These are phyloP conservation scores for Steatornis caripensis DNA, from an alignment of 2,113 vertebrate species.

Conservation along the genomic window DNA sequence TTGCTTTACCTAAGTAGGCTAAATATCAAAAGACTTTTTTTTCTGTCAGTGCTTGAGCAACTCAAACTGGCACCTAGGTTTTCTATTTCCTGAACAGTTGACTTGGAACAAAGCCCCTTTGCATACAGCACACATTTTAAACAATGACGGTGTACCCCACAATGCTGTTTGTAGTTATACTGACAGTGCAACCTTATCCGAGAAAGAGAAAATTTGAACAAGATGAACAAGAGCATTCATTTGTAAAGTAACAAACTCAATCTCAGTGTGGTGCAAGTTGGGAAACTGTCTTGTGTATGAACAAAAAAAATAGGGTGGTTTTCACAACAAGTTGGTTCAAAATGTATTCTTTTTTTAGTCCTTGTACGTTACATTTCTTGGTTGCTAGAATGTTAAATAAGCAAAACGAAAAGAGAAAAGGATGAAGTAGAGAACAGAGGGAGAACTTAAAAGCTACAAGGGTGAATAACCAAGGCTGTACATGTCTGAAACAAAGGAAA, in stretches of 20 bases:
- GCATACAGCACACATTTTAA: background rate
- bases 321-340: background rate
- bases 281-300: background rate
- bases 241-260: background rate
- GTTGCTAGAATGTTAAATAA: background rate
- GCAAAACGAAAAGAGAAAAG: background rate
- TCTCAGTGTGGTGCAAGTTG: background rate
- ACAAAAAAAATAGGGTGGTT: accelerated
- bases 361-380: background rate
- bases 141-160: accelerated
- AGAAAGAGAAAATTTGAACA: background rate
- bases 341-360: background rate
- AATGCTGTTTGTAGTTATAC: background rate
- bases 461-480: background rate
- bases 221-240: background rate
- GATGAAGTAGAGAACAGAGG: background rate
- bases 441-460: background rate
- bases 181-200: background rate
- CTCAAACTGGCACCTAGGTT: background rate
- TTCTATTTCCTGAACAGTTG: background rate
- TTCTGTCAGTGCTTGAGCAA: background rate
- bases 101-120: background rate
- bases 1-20: background rate
- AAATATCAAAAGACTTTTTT: background rate
- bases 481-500: background rate